These are phyloP conservation scores for Magallana ariakensis DNA, from an alignment of 1,140 invertebrate species.

Conservation along the genomic window DNA sequence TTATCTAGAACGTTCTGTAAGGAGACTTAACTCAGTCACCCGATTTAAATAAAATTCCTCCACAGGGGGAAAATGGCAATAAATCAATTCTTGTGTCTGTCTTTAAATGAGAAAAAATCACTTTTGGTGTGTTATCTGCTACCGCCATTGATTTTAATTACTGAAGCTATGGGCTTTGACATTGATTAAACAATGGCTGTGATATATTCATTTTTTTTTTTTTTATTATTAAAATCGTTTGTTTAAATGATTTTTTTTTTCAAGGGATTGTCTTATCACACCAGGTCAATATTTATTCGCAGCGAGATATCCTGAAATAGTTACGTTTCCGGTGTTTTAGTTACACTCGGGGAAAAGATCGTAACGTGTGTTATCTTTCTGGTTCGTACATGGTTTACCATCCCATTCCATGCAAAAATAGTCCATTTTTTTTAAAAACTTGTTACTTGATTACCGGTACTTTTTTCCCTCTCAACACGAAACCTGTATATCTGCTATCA, in stretches of 20 bases:
- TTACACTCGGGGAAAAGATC: background rate
- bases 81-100: slow-evolving; percentile 13
- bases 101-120: background rate
- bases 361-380: background rate
- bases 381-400: background rate
- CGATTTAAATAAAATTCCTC: background rate
- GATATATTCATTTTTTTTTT: background rate
- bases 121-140: background rate
- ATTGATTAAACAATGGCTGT: slow-evolving; percentile 17
- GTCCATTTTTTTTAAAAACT: background rate
- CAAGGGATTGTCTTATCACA: background rate
- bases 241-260: background rate
- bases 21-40: slow-evolving; percentile 8
- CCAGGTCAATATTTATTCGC: background rate
- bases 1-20: background rate
- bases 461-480: too few species aligned
- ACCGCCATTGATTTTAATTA: background rate
- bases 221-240: background rate
- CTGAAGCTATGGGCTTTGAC: background rate
- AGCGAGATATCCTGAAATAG: background rate
- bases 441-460: too few species aligned
- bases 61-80: background rate
- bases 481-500: too few species aligned
- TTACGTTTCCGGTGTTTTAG: background rate
- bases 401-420: background rate